These are phyloP conservation scores for Diacarnus erythraeanus DNA, from an alignment of 37 sponge, comb jelly and placozoan species.

Conservation along the genomic window DNA sequence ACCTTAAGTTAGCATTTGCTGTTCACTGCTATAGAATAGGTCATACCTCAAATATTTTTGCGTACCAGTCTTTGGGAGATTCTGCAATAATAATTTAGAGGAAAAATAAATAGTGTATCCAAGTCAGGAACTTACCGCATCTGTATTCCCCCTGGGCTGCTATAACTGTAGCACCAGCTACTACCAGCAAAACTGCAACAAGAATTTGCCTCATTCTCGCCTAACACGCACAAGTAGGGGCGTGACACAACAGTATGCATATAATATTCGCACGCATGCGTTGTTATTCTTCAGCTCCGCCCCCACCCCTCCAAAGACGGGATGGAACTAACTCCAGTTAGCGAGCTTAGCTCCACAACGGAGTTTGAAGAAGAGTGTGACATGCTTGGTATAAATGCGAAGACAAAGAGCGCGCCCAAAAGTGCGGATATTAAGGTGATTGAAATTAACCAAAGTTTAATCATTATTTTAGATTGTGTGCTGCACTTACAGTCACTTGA, in stretches of 20 bases:
- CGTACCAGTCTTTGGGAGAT: slow-evolving; percentile 34
- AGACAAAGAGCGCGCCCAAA: not conserved
- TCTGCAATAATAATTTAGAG: slow-evolving; percentile 19
- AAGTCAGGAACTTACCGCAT: slow-evolving; percentile 16
- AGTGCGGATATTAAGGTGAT: not conserved
- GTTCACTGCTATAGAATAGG: not conserved
- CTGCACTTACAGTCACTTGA: too few species aligned
- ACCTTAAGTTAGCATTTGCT: not conserved
- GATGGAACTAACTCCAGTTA: not conserved
- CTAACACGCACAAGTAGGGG: not conserved
- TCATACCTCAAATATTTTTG: slow-evolving; percentile 25
- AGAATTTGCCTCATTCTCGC: not conserved
- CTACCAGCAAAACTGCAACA: not conserved
- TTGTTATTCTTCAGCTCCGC: not conserved
- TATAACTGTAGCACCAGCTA: not conserved
- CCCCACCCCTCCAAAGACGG: not conserved
- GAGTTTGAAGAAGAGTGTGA: not conserved
- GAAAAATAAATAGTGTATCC: not conserved
- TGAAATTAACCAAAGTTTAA: too few species aligned
- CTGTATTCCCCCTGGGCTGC: slow-evolving; percentile 2
- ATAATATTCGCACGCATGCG: not conserved
- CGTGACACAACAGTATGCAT: too few species aligned
- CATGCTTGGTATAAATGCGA: not conserved
- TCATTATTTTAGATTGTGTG: too few species aligned
- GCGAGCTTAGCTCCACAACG: not conserved